Evolutionary conservation across 2,797 vertebrate genomes (phyloP).

Genomic region (Falco cherrug): DNA sequence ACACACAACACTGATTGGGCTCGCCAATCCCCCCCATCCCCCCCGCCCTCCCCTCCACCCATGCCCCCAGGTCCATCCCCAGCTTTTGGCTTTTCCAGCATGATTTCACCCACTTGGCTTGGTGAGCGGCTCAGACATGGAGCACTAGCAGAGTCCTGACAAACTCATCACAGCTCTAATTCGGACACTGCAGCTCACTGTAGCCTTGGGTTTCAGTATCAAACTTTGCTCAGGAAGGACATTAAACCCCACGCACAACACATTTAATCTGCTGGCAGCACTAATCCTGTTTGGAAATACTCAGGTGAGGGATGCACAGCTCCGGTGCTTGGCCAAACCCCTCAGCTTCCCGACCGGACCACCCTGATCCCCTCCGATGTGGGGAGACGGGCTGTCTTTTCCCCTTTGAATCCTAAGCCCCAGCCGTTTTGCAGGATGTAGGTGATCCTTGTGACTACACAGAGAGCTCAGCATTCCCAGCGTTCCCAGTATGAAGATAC

Average conservation of each 20-base stretch:
- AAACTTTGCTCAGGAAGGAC: background rate
- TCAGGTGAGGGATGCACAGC: rapidly evolving
- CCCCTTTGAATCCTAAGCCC: background rate
- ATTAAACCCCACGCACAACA: background rate
- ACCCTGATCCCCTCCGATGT: rapidly evolving
- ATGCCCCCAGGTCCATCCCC: background rate
- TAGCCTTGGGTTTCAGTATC: background rate
- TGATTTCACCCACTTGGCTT: rapidly evolving
- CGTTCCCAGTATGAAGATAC: background rate
- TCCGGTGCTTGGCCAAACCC: background rate
- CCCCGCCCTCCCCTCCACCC: rapidly evolving
- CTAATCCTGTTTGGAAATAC: background rate
- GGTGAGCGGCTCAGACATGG: rapidly evolving
- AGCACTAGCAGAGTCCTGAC: background rate
- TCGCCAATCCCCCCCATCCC: background rate
- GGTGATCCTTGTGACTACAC: rapidly evolving
- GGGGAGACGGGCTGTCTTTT: rapidly evolving
- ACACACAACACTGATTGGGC: rapidly evolving
- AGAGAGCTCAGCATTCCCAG: background rate
- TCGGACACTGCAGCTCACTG: background rate
- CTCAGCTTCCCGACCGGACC: rapidly evolving
- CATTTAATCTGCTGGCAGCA: background rate
- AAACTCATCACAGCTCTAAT: background rate
- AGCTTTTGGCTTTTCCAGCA: background rate
- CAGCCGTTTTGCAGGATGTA: background rate